Evolutionary conservation across 2,888 invertebrate genomes (phyloP).

Genomic region (Yponomeuta plumbellus): DNA sequence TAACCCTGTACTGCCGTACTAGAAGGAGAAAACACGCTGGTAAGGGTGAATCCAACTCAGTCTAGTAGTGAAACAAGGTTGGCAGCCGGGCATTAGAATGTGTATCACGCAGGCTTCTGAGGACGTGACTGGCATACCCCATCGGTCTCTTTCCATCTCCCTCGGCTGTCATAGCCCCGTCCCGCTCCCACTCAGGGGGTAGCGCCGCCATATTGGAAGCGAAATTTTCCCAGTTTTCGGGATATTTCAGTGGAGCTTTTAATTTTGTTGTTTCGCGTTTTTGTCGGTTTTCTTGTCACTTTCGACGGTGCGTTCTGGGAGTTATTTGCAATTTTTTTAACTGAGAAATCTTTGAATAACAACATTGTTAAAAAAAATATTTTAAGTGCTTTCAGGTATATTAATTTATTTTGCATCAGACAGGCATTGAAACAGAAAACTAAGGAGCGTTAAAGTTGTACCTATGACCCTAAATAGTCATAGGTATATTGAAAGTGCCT

Average conservation of each 20-base stretch:
- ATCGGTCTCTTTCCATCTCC: slow-evolving; percentile 64
- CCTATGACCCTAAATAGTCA: too few species aligned
- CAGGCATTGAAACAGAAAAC: too few species aligned
- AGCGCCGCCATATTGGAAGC: slow-evolving; percentile 66
- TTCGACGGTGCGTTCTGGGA: not conserved
- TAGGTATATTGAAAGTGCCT: too few species aligned
- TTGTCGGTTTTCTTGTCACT: slow-evolving; percentile 20
- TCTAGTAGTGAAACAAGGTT: slow-evolving; percentile 55
- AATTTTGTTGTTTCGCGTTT: slow-evolving; percentile 54
- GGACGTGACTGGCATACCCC: slow-evolving; percentile 74
- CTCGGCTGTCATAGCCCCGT: slow-evolving; percentile 36
- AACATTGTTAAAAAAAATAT: too few species aligned
- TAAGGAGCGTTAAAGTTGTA: too few species aligned
- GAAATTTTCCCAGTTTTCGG: slow-evolving; percentile 69
- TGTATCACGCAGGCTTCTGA: slow-evolving; percentile 70
- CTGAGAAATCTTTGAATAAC: too few species aligned
- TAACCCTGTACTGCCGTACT: slow-evolving; percentile 26
- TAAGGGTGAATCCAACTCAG: slow-evolving; percentile 51
- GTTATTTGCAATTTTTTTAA: not conserved
- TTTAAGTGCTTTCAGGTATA: too few species aligned
- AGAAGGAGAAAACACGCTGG: slow-evolving; percentile 18
- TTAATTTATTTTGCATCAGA: too few species aligned
- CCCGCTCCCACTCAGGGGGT: slow-evolving; percentile 65
- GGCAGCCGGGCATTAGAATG: slow-evolving; percentile 67
- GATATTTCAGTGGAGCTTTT: slow-evolving; percentile 63